Evolutionary conservation across 1,140 invertebrate genomes (phyloP), one percentile per base, ranked within the genome.

Genomic region (Drosophila tropicalis): DNA sequence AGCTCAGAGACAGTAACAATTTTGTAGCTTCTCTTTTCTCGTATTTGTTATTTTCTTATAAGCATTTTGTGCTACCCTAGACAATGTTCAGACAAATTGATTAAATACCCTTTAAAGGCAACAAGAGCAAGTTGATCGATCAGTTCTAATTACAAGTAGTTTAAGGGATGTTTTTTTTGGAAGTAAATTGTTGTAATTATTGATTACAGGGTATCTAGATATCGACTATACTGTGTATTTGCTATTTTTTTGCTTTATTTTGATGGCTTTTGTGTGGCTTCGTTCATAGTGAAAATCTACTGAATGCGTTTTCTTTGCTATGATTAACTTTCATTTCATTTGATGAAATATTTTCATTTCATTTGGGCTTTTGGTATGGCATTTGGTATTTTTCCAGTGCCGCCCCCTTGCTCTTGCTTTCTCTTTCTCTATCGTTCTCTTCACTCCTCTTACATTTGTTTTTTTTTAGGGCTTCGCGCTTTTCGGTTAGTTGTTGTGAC

Each of bases 271-370:
- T 44, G 60, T 62, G 39, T 36, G 60, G 60, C 60, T 62, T 62
- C 60, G 12, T 19, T 51, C 17, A 51, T 51, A 51, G 44, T 51
- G 44, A 51, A 51, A 51, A 62, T 36, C 60, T 36, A 62, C 40
- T 62, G 34, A 62, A 62, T 62, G 60, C 39, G 36, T 62, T 44
- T 41, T 51, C 44, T 51, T 51, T 51, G 44, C 60, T 62, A 62
- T 62, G 60, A 62, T 62, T 62, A 62, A 62, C 60, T 62, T 62
- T 62, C 56, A 51, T 51, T 51, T 51, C 60, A 44, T 62, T 40
- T 62, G 60, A 62, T 62, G 60, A 62, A 62, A 41, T 62, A 41
- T 41, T 62, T 62, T 62, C 40, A 62, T 62, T 62, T 62, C 40
- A 62, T 62, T 62, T 44, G 36, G 36, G 34, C 40, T 44, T 62